Base-by-base conservation (phyloP, 2,888 invertebrate species). In the Lutraria lutraria region DNA sequence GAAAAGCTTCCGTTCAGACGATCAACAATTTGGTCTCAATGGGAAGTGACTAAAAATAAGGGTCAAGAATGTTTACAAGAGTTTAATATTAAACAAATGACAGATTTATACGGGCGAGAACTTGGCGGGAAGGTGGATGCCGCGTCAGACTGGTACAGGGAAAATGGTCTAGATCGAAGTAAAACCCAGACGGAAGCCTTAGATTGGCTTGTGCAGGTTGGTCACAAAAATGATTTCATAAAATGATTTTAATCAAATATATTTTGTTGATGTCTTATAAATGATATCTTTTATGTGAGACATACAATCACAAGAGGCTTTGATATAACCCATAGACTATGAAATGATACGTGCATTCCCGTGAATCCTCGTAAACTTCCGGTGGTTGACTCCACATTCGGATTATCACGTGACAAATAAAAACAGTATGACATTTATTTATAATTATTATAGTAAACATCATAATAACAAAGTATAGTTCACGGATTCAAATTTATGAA, bases 91-190 rank as follows among this genome's bases (percentile, higher is more conserved):
- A 92, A 89, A 88, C 91, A 92, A 68, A 89, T 93, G 90, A 89
- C 90, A 15, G 85, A 89, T 72, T 88, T 94, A 29, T 94, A 94
- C 82, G 93, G 93, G 8, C 91, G 89, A 68, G 81, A 85, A 25
- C 87, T 94, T n/a, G 85, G 90, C 8, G 94, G 94, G 34, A 92
- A 90, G 29, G 90, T 93, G 31, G 87, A 93, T 34, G 90, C 90
- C 4, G 92, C 94, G 1, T 86, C 92, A 0, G 88, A 90, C 43
- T 92, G 92, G 90, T 94, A 91, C 83, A 83, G 89, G 8, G 86
- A 29, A 25, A 89, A 91, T 79, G 91, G 91, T 25, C 34, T 91
- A 25, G 86, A 91, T 82, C 80, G 91, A 13, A 91, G 91, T 85
- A 91, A 91, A 60, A 91, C 91, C 13, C 91, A 91, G 63, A 86